phyloP scores from a whole-genome alignment of 2,797 vertebrate species.

The Okamejei kenojei region DNA sequence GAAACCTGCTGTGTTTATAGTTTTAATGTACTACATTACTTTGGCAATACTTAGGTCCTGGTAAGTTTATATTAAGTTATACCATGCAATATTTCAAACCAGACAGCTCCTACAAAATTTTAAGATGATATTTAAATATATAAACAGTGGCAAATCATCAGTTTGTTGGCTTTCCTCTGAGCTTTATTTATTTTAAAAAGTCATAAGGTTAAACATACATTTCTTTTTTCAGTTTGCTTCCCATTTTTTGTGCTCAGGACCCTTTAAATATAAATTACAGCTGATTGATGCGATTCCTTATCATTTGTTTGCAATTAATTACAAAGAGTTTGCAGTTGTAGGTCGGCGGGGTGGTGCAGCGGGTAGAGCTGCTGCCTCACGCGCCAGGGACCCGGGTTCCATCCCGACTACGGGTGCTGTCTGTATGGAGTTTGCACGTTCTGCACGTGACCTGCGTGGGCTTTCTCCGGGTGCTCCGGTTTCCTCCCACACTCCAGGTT shows the following conservation, averaged over 20 bases:
- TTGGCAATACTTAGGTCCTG: not conserved
- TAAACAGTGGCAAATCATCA: slow-evolving; percentile 30
- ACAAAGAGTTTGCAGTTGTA: not conserved
- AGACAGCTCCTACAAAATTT: not conserved
- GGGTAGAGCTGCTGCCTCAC: too few species aligned
- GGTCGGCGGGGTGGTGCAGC: too few species aligned
- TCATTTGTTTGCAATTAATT: not conserved
- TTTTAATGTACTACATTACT: slow-evolving; percentile 9
- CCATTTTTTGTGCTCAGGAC: not conserved
- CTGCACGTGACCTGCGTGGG: too few species aligned
- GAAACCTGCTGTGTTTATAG: slow-evolving; percentile 18
- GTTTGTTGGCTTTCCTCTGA: not conserved
- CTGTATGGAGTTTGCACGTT: too few species aligned
- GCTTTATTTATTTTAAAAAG: slow-evolving; percentile 26
- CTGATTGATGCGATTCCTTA: not conserved
- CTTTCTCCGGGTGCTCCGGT: too few species aligned
- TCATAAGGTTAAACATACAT: not conserved
- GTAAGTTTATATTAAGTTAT: not conserved
- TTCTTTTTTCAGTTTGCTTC: not conserved
- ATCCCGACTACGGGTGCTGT: too few species aligned
- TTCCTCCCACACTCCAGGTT: too few species aligned
- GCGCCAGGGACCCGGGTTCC: too few species aligned
- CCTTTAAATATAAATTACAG: not conserved
- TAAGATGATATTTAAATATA: slow-evolving; percentile 22
- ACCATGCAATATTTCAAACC: slow-evolving; percentile 4